phyloP scores from a whole-genome alignment of 1,140 invertebrate species.

The Cotesia glomerata region DNA sequence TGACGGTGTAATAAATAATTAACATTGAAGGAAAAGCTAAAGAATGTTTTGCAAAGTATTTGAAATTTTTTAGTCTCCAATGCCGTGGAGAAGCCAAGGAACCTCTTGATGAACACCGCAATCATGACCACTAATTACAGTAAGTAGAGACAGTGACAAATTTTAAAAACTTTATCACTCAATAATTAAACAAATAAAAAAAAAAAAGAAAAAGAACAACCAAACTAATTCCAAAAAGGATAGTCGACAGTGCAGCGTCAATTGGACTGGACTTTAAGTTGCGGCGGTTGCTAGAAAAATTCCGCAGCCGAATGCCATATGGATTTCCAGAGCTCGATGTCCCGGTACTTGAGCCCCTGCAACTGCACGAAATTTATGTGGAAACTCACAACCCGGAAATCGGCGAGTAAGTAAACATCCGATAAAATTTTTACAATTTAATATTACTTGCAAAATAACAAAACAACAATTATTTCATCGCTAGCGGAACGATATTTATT shows the following conservation, averaged over 20 bases:
- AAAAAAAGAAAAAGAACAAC: background rate
- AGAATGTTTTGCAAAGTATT: slow-evolving; percentile 4
- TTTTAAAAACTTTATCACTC: background rate
- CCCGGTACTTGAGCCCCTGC: slow-evolving; percentile 51
- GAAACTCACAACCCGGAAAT: slow-evolving; percentile 52
- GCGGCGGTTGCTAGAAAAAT: slow-evolving; percentile 52
- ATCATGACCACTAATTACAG: slow-evolving; percentile 54
- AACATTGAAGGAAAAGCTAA: slow-evolving; percentile 7
- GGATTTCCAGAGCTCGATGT: slow-evolving; percentile 54
- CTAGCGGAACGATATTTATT: too few relatives aligned
- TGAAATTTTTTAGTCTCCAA: slow-evolving; percentile 43
- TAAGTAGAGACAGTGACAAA: slow-evolving; percentile 41
- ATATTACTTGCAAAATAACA: too few relatives aligned
- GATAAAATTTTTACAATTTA: background rate
- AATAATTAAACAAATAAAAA: background rate
- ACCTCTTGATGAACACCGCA: slow-evolving; percentile 52
- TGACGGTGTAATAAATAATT: background rate
- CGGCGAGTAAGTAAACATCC: slow-evolving; percentile 47
- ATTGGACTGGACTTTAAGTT: slow-evolving; percentile 56
- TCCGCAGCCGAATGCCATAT: slow-evolving; percentile 51
- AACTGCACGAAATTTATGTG: slow-evolving; percentile 43
- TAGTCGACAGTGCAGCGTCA: slow-evolving; percentile 58
- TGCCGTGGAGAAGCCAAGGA: slow-evolving; percentile 55
- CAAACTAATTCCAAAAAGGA: slow-evolving; percentile 50
- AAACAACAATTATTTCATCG: too few relatives aligned